Conservation (phyloP, 2,888 invertebrate genomes). For the Apamea crenata region DNA sequence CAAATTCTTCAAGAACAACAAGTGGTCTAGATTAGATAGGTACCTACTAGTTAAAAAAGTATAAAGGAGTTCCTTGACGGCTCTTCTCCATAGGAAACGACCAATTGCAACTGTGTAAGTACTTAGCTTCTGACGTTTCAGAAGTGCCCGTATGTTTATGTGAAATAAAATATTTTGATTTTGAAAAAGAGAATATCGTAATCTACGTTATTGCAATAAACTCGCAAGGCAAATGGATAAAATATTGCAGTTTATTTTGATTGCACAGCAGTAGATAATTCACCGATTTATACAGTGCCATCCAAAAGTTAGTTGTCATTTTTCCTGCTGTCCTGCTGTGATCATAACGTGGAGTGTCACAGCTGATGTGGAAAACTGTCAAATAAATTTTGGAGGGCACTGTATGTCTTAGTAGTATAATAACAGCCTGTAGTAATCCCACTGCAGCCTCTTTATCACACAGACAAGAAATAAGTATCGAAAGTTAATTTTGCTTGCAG, state of each 20-base stretch:
- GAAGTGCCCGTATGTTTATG: neutral
- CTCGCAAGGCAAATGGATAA: too few relatives aligned
- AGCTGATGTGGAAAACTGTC: too few relatives aligned
- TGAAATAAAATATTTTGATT: neutral
- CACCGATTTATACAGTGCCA: neutral
- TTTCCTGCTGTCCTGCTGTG: too few relatives aligned
- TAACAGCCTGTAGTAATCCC: neutral
- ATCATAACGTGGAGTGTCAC: too few relatives aligned
- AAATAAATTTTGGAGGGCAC: too few relatives aligned
- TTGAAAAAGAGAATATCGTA: neutral
- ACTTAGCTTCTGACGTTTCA: neutral
- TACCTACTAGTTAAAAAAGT: neutral
- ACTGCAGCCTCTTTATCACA: neutral
- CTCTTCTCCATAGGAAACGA: neutral
- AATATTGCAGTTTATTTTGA: neutral
- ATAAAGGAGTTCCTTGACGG: neutral
- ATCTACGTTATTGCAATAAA: neutral
- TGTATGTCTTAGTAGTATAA: neutral
- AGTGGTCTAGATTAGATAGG: neutral
- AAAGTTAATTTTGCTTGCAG: neutral
- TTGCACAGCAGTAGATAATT: neutral
- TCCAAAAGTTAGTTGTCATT: too few relatives aligned
- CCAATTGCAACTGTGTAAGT: neutral
- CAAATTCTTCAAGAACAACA: neutral
- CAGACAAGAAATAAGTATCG: neutral